Conservation (phyloP, 92 coral and sea anemone species). For the Phenganax subtilis region DNA sequence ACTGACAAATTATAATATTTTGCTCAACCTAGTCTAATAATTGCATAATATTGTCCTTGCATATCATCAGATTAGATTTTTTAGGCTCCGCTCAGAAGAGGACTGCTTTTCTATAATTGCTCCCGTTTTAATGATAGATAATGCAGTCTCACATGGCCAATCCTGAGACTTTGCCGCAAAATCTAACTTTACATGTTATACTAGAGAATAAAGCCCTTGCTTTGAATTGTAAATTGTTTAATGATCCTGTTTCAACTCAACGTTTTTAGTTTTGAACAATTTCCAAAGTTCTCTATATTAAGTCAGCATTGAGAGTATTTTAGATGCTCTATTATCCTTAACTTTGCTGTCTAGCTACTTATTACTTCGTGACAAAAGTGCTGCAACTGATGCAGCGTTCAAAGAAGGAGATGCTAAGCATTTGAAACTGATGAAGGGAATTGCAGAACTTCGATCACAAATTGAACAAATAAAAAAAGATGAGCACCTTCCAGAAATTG, state of each 20-base stretch:
- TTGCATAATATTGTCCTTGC: too few species aligned
- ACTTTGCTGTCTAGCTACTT: background rate
- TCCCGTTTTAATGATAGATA: too few species aligned
- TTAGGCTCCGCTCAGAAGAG: too few species aligned
- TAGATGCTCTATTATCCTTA: background rate
- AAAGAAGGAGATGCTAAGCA: conserved; percentile 7
- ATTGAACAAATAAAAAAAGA: conserved; percentile 68
- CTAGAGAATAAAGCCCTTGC: background rate
- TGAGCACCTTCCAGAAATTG: conserved; percentile 63
- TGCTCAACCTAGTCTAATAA: too few species aligned
- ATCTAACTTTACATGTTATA: too few species aligned
- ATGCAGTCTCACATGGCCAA: too few species aligned
- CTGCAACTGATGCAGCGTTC: background rate
- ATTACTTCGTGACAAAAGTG: conserved; percentile 7
- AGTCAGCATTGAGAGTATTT: background rate
- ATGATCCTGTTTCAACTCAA: background rate
- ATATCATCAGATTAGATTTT: too few species aligned
- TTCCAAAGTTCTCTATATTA: background rate
- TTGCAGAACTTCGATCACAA: conserved; percentile 54
- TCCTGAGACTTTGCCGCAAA: too few species aligned
- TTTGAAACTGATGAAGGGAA: conserved; percentile 13
- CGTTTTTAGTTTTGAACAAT: too few species aligned
- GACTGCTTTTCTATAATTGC: too few species aligned
- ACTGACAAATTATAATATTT: too few species aligned
- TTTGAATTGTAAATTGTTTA: background rate